phyloP scores from a whole-genome alignment of 2,888 invertebrate genomes.

The Mongoloraphidia duomilia region DNA sequence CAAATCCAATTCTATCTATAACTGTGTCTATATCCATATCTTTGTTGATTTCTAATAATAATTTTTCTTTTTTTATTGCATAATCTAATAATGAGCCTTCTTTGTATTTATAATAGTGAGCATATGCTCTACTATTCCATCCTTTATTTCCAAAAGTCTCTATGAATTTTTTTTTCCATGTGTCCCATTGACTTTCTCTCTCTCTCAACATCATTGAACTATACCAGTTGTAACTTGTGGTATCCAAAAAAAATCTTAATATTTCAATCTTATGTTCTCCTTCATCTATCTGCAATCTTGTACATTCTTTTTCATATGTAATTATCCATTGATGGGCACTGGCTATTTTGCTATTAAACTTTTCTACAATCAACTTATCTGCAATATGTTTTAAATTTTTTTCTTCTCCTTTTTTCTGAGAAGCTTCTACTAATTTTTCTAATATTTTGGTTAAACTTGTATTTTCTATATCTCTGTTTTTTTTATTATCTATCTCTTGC shows the following conservation, averaged over 20 bases:
- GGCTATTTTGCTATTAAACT: slow-evolving; percentile 12
- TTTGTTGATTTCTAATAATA: slow-evolving; percentile 16
- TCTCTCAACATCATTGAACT: slow-evolving; percentile 13
- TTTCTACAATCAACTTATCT: slow-evolving; percentile 15
- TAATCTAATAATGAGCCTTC: slow-evolving; percentile 18
- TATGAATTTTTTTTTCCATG: slow-evolving; percentile 18
- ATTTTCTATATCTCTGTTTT: too few relatives aligned
- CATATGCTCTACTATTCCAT: slow-evolving; percentile 17
- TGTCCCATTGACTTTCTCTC: slow-evolving; percentile 14
- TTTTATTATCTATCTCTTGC: too few relatives aligned
- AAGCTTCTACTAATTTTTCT: slow-evolving; percentile 12
- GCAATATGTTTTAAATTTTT: slow-evolving; percentile 13
- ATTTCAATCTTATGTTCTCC: slow-evolving; percentile 4
- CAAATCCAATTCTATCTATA: slow-evolving; percentile 11
- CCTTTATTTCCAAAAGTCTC: slow-evolving; percentile 18
- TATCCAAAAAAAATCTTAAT: slow-evolving; percentile 5
- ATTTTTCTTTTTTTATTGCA: slow-evolving; percentile 17
- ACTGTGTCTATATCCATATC: slow-evolving; percentile 13
- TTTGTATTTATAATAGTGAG: slow-evolving; percentile 15
- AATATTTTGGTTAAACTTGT: too few relatives aligned
- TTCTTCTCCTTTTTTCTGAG: slow-evolving; percentile 11
- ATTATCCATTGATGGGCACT: slow-evolving; percentile 15
- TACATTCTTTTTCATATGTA: slow-evolving; percentile 17
- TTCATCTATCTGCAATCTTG: slow-evolving; percentile 10
- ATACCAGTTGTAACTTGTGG: slow-evolving; percentile 15